These are phyloP conservation scores for Glaucopsyche alexis DNA, from an alignment of 2,888 invertebrate species.

Conservation along the genomic window DNA sequence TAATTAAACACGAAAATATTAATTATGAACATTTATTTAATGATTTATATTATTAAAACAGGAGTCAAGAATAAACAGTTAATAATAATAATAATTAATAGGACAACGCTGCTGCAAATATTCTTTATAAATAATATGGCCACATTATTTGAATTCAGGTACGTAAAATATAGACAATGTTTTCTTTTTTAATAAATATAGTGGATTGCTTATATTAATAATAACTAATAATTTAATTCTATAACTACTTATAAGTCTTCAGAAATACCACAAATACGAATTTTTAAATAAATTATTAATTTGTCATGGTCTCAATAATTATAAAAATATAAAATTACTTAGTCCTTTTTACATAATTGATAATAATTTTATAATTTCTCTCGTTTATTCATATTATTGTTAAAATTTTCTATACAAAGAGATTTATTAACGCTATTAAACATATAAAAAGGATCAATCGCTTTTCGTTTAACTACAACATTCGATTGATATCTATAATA, in stretches of 20 bases:
- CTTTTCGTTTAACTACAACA: background rate
- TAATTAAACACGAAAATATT: conserved; percentile 45
- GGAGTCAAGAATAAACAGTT: conserved; percentile 64
- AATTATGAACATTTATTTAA: conserved; percentile 71
- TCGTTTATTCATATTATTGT: conserved; percentile 20
- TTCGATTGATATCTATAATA: background rate
- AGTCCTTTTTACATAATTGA: conserved; percentile 26
- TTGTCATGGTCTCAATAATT: conserved; percentile 53
- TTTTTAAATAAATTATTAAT: conserved; percentile 38
- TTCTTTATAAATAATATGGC: conserved; percentile 72
- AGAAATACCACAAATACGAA: conserved; percentile 56
- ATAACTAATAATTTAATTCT: conserved; percentile 72
- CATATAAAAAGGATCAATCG: conserved; percentile 4
- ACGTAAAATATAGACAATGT: conserved; percentile 66
- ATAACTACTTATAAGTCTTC: conserved; percentile 69
- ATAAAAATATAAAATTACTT: conserved; percentile 19
- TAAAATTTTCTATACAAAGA: conserved; percentile 6
- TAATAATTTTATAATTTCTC: conserved; percentile 16
- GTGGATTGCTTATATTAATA: conserved; percentile 51
- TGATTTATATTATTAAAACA: conserved; percentile 60
- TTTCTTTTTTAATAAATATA: conserved; percentile 61
- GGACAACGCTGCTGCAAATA: conserved; percentile 53
- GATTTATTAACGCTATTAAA: conserved; percentile 6
- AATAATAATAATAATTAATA: conserved; percentile 54
- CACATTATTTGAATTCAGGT: conserved; percentile 77